These are phyloP conservation scores for Austrofundulus limnaeus DNA, from an alignment of 2,113 vertebrate species.

Conservation along the genomic window DNA sequence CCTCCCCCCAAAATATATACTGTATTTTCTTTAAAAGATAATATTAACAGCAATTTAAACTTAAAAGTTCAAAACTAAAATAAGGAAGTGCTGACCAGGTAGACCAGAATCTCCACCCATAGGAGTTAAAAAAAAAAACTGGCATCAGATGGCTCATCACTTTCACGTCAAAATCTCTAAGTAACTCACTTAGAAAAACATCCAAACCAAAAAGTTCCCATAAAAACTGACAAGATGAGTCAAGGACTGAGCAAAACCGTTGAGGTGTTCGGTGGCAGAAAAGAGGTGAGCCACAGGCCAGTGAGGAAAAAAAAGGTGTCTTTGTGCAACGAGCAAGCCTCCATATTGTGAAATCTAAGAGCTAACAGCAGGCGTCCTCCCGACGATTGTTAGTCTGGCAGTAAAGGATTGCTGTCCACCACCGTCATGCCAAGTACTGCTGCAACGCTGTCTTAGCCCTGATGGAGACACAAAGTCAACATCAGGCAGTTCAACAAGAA, in stretches of 20 bases:
- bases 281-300: constrained; percentile 43
- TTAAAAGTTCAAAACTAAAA: constrained; percentile 67
- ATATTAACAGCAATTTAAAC: constrained; percentile 63
- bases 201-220: constrained; percentile 21
- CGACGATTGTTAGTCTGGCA: constrained; percentile 63
- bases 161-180: constrained; percentile 54
- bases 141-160: constrained; percentile 31
- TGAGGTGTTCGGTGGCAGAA: constrained; percentile 21
- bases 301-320: constrained; percentile 59
- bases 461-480: constrained; percentile 49
- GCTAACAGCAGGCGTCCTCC: constrained; percentile 40
- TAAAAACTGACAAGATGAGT: constrained; percentile 6
- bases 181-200: constrained; percentile 32
- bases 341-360: constrained; percentile 29
- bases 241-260: not conserved
- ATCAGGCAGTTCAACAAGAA: not conserved
- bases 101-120: constrained; percentile 41
- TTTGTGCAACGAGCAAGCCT: constrained; percentile 74
- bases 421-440: constrained; percentile 95
- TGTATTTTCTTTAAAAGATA: constrained; percentile 64
- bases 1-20: constrained; percentile 57
- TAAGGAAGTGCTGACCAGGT: constrained; percentile 44
- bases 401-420: constrained; percentile 69
- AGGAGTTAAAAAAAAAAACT: constrained; percentile 60
- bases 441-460: constrained; percentile 98